Conservation (phyloP, 2,113 vertebrate genomes). For the Myxocyprinus asiaticus region DNA sequence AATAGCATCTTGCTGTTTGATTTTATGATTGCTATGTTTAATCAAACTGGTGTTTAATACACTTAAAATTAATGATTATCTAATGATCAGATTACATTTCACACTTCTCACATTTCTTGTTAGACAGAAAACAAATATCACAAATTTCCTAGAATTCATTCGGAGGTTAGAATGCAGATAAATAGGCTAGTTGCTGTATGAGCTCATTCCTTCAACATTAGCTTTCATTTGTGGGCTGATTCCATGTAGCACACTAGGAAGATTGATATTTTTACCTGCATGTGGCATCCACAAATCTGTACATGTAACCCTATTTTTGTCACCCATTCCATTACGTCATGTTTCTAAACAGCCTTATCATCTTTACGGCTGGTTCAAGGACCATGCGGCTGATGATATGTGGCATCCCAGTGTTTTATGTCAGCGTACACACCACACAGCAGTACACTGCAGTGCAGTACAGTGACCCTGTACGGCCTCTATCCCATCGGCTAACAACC, state of each 20-base stretch:
- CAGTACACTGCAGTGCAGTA: background rate
- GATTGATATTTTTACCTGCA: background rate
- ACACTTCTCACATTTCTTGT: too few relatives aligned
- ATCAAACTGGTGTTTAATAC: too few relatives aligned
- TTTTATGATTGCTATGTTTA: too few relatives aligned
- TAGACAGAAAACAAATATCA: too few relatives aligned
- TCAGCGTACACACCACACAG: background rate
- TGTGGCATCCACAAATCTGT: background rate
- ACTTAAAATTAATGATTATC: too few relatives aligned
- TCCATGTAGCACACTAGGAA: background rate
- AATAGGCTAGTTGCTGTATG: background rate
- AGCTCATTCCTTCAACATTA: background rate
- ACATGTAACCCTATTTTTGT: conserved; percentile 5
- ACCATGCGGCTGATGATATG: conserved; percentile 13
- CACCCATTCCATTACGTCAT: conserved; percentile 18
- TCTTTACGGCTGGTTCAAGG: conserved; percentile 31
- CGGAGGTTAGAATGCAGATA: background rate
- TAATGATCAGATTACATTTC: too few relatives aligned
- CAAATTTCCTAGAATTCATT: background rate
- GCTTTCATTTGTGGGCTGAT: background rate
- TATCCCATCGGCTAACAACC: conserved; percentile 17
- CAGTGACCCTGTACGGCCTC: background rate
- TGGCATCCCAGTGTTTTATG: conserved; percentile 3
- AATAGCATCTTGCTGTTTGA: too few relatives aligned
- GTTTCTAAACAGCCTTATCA: conserved; percentile 39